phyloP scores from a whole-genome alignment of 2,888 invertebrate genomes.

The Aphrophora alni region DNA sequence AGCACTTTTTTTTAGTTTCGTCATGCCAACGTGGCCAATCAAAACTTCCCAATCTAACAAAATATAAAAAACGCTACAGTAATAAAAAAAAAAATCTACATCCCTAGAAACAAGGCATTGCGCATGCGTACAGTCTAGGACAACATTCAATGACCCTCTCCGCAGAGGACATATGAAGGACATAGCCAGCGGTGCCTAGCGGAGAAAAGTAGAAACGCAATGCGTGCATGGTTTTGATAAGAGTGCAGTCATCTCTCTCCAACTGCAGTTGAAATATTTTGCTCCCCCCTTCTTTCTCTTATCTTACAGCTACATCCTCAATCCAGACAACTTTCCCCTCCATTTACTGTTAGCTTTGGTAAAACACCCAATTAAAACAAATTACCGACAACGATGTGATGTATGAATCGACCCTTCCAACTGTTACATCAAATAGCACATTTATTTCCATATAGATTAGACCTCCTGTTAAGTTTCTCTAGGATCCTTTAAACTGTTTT shows the following conservation, averaged over 20 bases:
- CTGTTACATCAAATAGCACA: neutral
- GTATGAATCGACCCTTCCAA: neutral
- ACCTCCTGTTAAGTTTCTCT: no score
- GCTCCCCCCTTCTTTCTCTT: neutral
- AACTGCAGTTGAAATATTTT: neutral
- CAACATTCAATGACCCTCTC: neutral
- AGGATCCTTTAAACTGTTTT: no score
- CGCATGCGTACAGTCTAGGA: neutral
- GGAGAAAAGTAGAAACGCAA: neutral
- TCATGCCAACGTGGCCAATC: conserved; percentile 9
- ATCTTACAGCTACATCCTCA: neutral
- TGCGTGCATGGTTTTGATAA: neutral
- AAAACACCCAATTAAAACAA: conserved; percentile 1
- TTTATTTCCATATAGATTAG: neutral
- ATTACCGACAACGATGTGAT: neutral
- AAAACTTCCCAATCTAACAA: conserved; percentile 2
- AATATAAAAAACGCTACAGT: neutral
- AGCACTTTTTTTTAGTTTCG: neutral
- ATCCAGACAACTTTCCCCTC: no score
- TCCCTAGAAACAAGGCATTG: neutral
- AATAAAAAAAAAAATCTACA: conserved; percentile 6
- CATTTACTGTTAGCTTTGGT: conserved; percentile 2
- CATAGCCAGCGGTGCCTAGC: neutral
- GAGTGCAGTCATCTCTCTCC: neutral
- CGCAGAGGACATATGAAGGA: conserved; percentile 9